Base-by-base conservation (phyloP, 2,888 invertebrate species). In the Mechanitis messenoides region DNA sequence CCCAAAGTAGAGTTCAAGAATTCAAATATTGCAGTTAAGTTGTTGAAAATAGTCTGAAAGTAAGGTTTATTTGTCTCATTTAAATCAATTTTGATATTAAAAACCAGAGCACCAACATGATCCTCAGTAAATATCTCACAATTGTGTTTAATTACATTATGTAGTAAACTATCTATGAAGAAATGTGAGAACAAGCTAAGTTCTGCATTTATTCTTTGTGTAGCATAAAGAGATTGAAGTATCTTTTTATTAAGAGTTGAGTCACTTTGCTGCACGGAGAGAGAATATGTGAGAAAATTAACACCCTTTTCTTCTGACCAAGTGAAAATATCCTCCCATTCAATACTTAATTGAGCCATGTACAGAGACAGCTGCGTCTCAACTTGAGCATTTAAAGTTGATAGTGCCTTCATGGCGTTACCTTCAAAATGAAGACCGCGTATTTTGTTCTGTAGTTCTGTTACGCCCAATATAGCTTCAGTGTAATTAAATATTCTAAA, bases 41-140 rank as follows among this genome's bases (percentile, higher is more conserved):
- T 90, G 63, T 83, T 87, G 45, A 91, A 86, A 50, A 90, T 81
- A 1, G 84, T 84, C 72, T 85, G 86, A 56, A 84, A 85, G 61
- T 78, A 84, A 1, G 90, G 90, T 56, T 79, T 81, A 1, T 77
- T 79, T 1, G 66, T 58, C 47, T 89, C 82, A 57, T 79, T 79
- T 5, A 84, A 66, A 68, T 82, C 76, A 53, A 89, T 84, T 73
- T 84, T 88, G 3, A 90, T 88, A 50, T 85, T 87, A 55, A 88
- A 88, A 4, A 85, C 77, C 12, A 90, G 76, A 46, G 89, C 85
- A 57, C 89, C 88, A 4, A 84, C 78, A 53, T 83, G 76, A 60
- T 90, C 89, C 69, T 90, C 87, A 0, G 83, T 86, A 50, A 79
- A 87, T 65, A 91, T 89, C 56, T 85, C 80, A 76, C 91, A 90